Evolutionary conservation across 2,797 vertebrate genomes (phyloP).

Genomic region (Botia kubotai): DNA sequence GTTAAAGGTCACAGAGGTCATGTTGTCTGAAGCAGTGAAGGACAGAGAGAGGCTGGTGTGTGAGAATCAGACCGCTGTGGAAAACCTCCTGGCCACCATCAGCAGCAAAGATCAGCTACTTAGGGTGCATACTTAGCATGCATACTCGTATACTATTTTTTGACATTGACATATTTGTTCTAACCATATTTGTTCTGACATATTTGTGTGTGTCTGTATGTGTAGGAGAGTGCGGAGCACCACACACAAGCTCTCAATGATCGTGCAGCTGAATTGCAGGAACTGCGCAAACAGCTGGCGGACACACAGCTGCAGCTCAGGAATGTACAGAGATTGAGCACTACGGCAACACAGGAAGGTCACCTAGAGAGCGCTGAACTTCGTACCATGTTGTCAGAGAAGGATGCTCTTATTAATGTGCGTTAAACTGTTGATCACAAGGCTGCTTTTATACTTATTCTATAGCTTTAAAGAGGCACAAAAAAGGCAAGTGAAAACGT

Average conservation of each 20-base stretch:
- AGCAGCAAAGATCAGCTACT: conserved; percentile 82
- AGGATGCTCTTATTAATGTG: conserved; percentile 80
- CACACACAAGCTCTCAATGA: conserved; percentile 77
- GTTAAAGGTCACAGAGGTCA: conserved; percentile 80
- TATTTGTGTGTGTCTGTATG: conserved; percentile 24
- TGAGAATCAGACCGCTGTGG: conserved; percentile 80
- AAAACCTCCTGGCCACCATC: conserved; percentile 79
- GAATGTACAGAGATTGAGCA: conserved; percentile 69
- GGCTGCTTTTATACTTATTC: too few species aligned
- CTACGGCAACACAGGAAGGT: conserved; percentile 69
- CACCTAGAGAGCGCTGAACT: conserved; percentile 74
- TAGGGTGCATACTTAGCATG: conserved; percentile 68
- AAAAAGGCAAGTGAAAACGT: background rate
- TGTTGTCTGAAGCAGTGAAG: conserved; percentile 79
- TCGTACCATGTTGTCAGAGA: conserved; percentile 73
- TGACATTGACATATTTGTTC: background rate
- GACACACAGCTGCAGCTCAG: conserved; percentile 74
- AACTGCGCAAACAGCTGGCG: conserved; percentile 75
- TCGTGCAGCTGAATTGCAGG: conserved; percentile 75
- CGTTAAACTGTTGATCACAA: conserved; percentile 48
- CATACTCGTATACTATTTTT: background rate
- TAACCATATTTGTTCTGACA: too few species aligned
- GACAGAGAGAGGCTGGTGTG: conserved; percentile 77
- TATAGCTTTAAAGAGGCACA: background rate
- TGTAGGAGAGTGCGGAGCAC: conserved; percentile 78